A percentile compares a stretch with the other conserved stretches of the same genome.
Conservation (phyloP, 2,888 invertebrate genomes). For the Tillus elongatus region DNA sequence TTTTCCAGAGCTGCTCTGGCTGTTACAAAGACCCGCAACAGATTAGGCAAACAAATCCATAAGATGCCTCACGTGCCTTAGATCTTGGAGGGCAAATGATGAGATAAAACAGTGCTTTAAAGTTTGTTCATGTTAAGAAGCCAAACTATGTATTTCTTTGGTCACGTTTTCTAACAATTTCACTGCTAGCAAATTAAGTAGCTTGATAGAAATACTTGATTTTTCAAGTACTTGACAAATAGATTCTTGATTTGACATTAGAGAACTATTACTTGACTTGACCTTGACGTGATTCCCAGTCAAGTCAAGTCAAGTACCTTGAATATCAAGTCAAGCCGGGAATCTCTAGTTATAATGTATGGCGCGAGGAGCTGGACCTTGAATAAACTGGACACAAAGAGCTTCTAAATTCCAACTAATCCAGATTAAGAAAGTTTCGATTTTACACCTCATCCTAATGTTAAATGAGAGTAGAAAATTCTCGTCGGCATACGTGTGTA, state of each 20-base stretch:
- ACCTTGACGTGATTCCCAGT: constrained; percentile 13
- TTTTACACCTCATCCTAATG: no score
- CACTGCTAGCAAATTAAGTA: no score
- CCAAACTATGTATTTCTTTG: constrained; percentile 6
- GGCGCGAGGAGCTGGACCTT: no score
- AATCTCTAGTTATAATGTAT: no score
- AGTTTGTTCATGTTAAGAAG: constrained; percentile 6
- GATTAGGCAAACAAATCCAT: constrained; percentile 11
- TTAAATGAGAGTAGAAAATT: no score
- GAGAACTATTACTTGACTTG: constrained; percentile 11
- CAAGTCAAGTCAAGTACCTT: constrained; percentile 12
- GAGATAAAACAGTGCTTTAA: constrained; percentile 9
- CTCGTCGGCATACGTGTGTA: no score
- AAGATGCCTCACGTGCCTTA: constrained; percentile 14
- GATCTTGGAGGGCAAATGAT: constrained; percentile 11
- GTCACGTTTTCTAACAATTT: constrained; percentile 7
- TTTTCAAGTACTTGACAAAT: no score
- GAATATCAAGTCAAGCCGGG: no score
- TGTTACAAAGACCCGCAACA: constrained; percentile 15
- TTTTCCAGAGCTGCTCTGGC: constrained; percentile 18
- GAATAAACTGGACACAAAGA: no score
- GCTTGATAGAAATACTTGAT: no score
- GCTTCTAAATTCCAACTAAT: no score
- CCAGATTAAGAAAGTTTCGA: no score
- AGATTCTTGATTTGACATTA: constrained; percentile 13